phyloP scores from a whole-genome alignment of 2,113 vertebrate genomes.

The human (Homo sapiens) region DNA sequence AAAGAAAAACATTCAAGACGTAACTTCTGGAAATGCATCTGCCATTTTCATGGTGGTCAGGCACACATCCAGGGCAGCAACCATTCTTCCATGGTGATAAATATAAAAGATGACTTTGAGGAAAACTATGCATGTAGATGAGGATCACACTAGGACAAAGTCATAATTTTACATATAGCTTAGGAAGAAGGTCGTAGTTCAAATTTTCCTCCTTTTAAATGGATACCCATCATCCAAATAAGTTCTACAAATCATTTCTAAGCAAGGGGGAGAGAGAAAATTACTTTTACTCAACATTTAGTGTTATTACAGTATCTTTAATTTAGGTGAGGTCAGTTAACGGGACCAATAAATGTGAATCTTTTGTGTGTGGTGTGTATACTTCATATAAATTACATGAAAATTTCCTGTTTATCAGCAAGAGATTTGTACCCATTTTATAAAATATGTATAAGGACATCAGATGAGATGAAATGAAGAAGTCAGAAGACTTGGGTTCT shows the following conservation, averaged over 20 bases:
- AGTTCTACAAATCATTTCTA: slow-evolving; percentile 69
- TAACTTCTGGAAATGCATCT: slow-evolving; percentile 60
- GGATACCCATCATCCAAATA: slow-evolving; percentile 53
- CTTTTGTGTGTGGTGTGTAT: not conserved
- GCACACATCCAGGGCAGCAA: slow-evolving; percentile 55
- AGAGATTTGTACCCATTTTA: not conserved
- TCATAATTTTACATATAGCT: slow-evolving; percentile 74
- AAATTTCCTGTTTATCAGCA: not conserved
- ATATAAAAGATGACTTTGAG: slow-evolving; percentile 77
- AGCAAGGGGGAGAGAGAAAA: not conserved
- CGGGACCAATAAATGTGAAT: not conserved
- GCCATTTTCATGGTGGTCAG: slow-evolving; percentile 74
- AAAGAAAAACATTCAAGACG: slow-evolving; percentile 42
- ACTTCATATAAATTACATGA: not conserved
- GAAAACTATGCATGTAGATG: slow-evolving; percentile 79
- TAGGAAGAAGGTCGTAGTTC: slow-evolving; percentile 69
- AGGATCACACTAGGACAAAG: slow-evolving; percentile 75
- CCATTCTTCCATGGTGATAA: slow-evolving; percentile 71
- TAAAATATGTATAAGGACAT: not conserved
- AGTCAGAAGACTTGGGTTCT: not conserved
- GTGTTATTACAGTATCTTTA: not conserved
- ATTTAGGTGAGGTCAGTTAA: slow-evolving; percentile 18
- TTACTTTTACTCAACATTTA: slow-evolving; percentile 26
- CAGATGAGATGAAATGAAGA: not conserved
- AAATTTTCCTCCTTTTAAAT: slow-evolving; percentile 66